Percentiles rank a stretch among this genome's conserved stretches.
Conservation (phyloP, 2,113 vertebrate species). For the Neolamprologus cancellatus region DNA sequence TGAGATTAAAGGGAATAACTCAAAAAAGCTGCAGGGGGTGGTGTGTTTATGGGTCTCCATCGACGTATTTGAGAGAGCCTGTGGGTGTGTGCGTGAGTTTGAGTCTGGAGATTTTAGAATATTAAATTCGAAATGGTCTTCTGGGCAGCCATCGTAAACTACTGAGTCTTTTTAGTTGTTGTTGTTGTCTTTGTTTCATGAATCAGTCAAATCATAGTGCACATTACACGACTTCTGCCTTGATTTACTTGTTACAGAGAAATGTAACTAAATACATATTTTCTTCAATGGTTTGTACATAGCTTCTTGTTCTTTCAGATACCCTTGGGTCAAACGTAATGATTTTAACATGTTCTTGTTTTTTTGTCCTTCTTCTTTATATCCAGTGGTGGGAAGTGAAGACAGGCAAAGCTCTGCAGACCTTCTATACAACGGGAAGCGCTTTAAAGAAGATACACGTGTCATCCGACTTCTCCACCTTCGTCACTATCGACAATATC, state of each 20-base stretch:
- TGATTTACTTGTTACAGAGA: background rate
- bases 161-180: background rate
- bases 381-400: slow-evolving; percentile 89
- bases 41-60: background rate
- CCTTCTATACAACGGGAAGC: slow-evolving; percentile 87
- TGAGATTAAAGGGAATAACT: slow-evolving; percentile 55
- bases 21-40: background rate
- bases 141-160: background rate
- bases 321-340: background rate
- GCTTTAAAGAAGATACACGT: slow-evolving; percentile 86
- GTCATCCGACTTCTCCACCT: slow-evolving; percentile 83
- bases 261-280: background rate
- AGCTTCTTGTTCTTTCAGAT: background rate
- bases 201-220: background rate
- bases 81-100: background rate
- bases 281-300: background rate
- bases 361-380: background rate
- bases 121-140: slow-evolving; percentile 2
- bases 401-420: slow-evolving; percentile 84
- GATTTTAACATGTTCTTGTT: background rate
- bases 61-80: background rate
- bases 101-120: background rate
- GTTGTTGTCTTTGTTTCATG: background rate
- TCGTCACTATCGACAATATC: slow-evolving; percentile 90
- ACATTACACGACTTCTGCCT: background rate